Conservation (phyloP, 2,113 vertebrate genomes). For the Catagonus wagneri region DNA sequence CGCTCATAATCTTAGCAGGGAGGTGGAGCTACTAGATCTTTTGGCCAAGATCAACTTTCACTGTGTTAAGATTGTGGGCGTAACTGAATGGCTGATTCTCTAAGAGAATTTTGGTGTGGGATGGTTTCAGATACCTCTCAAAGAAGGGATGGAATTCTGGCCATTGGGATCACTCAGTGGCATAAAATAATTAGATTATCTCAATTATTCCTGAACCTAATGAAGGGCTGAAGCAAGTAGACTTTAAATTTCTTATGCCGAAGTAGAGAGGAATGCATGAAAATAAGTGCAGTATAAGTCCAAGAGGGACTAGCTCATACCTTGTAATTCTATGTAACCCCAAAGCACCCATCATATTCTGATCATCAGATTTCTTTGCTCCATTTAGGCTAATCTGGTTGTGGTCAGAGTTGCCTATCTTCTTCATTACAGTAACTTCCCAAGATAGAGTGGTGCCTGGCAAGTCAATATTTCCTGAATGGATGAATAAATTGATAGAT, state of each 20-base stretch:
- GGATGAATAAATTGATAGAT: background rate
- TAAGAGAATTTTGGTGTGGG: background rate
- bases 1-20: background rate
- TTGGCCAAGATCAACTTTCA: background rate
- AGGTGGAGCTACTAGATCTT: background rate
- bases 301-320: background rate
- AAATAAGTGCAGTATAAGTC: background rate
- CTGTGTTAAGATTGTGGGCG: background rate
- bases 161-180: background rate
- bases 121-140: background rate
- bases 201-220: background rate
- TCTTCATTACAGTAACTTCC: background rate
- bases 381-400: background rate
- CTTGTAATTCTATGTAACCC: background rate
- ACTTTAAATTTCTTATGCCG: background rate
- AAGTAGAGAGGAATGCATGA: background rate
- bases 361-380: background rate
- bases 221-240: background rate
- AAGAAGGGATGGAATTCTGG: background rate
- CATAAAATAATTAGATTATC: background rate
- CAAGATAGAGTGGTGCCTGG: background rate
- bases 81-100: background rate
- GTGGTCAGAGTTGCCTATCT: background rate
- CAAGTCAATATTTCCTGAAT: constrained; percentile 9
- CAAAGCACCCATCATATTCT: background rate